These are phyloP conservation scores for Nephrotoma appendiculata DNA, from an alignment of 2,888 invertebrate species.

Conservation along the genomic window DNA sequence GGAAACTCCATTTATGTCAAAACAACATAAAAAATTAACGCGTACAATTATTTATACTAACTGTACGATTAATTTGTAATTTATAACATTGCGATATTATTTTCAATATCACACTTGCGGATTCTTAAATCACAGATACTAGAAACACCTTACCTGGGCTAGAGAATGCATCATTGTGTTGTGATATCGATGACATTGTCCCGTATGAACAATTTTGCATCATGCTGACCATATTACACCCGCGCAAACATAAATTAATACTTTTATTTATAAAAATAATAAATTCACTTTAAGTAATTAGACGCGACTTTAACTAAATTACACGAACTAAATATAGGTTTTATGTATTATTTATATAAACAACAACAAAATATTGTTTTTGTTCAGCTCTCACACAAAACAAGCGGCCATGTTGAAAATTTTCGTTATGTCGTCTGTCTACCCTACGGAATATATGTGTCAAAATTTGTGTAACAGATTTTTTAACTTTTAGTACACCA, in stretches of 20 bases:
- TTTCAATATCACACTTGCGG: neutral
- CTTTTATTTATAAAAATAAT: neutral
- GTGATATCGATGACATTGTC: conserved; percentile 25
- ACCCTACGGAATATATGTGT: neutral
- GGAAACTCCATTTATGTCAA: conserved; percentile 1
- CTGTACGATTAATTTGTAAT: neutral
- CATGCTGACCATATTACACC: conserved; percentile 25
- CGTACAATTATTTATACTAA: neutral
- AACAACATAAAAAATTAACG: neutral
- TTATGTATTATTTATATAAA: neutral
- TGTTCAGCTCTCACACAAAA: neutral
- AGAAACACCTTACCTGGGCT: conserved; percentile 25
- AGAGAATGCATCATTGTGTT: conserved; percentile 27
- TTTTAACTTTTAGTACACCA: neutral
- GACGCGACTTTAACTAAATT: neutral
- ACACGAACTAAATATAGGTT: neutral
- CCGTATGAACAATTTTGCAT: conserved; percentile 33
- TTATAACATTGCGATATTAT: neutral
- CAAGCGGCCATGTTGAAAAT: neutral
- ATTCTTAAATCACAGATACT: conserved; percentile 4
- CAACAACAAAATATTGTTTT: neutral
- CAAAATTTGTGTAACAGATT: neutral
- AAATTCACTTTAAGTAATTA: neutral
- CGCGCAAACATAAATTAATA: neutral
- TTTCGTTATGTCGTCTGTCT: neutral